Evolutionary conservation across 2,113 vertebrate genomes (phyloP).

Genomic region (Oxyruncus cristatus): DNA sequence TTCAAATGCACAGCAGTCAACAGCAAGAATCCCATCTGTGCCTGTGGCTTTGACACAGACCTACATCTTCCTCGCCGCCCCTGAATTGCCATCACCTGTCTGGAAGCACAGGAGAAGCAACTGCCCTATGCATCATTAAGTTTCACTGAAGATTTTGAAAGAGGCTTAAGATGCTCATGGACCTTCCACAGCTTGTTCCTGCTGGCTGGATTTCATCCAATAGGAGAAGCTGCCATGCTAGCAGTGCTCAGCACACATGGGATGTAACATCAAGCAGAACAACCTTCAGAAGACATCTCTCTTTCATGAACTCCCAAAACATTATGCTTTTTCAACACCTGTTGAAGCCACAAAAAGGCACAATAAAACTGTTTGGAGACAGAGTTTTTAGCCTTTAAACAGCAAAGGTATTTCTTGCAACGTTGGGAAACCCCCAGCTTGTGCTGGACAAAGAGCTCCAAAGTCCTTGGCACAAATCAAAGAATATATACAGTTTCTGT

Average conservation of each 20-base stretch:
- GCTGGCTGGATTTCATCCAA: not conserved
- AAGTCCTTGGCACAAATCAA: no score
- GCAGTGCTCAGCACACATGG: not conserved
- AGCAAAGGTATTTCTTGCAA: no score
- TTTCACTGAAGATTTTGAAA: not conserved
- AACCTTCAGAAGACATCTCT: not conserved
- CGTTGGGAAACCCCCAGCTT: no score
- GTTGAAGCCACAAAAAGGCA: no score
- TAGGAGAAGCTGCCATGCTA: not conserved
- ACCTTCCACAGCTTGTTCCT: not conserved
- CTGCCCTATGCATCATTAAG: not conserved
- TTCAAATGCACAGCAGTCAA: not conserved
- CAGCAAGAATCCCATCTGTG: not conserved
- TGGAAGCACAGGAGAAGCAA: not conserved
- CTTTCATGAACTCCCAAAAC: not conserved
- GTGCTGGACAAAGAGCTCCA: no score
- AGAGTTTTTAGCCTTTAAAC: no score
- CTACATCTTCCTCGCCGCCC: rapidly evolving
- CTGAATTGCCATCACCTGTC: no score
- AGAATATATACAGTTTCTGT: no score
- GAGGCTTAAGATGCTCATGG: not conserved
- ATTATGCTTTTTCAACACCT: not conserved
- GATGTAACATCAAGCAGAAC: rapidly evolving
- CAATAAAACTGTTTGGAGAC: no score
- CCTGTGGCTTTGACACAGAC: not conserved